Conservation (phyloP, 2,797 vertebrate genomes). For the Periophthalmus magnuspinnatus region DNA sequence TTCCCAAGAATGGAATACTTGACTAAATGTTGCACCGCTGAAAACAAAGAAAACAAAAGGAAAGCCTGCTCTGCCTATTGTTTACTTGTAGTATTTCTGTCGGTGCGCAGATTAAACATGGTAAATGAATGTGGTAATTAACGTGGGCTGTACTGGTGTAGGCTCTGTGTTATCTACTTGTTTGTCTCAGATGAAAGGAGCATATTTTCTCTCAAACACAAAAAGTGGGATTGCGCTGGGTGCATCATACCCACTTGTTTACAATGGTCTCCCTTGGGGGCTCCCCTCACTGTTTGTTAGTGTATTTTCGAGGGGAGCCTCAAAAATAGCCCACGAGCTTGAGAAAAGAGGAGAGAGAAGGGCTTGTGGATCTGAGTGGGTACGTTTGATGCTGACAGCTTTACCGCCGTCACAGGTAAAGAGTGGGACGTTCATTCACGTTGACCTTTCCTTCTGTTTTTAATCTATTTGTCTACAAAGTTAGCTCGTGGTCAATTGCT, state of each 20-base stretch:
- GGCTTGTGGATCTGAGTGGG: constrained; percentile 37
- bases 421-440: constrained; percentile 40
- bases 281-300: constrained; percentile 69
- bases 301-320: constrained; percentile 70
- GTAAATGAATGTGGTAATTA: constrained; percentile 80
- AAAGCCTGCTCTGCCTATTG: constrained; percentile 70
- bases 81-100: constrained; percentile 78
- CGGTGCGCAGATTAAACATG: constrained; percentile 70
- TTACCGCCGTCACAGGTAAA: constrained; percentile 47
- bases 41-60: constrained; percentile 74
- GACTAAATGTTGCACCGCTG: constrained; percentile 61
- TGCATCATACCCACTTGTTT: constrained; percentile 76
- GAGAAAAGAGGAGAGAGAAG: constrained; percentile 55
- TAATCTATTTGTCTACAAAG: constrained; percentile 37
- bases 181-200: constrained; percentile 80
- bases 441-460: constrained; percentile 34
- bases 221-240: constrained; percentile 72
- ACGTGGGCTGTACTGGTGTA: constrained; percentile 54
- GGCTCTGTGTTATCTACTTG: constrained; percentile 72
- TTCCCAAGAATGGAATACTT: constrained; percentile 54
- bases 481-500: neutral
- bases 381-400: constrained; percentile 43
- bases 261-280: constrained; percentile 68
- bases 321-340: constrained; percentile 71
- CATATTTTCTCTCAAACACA: constrained; percentile 66